These are phyloP conservation scores for Eulimnadia texana DNA, from an alignment of 1,140 invertebrate genomes.

Conservation along the genomic window DNA sequence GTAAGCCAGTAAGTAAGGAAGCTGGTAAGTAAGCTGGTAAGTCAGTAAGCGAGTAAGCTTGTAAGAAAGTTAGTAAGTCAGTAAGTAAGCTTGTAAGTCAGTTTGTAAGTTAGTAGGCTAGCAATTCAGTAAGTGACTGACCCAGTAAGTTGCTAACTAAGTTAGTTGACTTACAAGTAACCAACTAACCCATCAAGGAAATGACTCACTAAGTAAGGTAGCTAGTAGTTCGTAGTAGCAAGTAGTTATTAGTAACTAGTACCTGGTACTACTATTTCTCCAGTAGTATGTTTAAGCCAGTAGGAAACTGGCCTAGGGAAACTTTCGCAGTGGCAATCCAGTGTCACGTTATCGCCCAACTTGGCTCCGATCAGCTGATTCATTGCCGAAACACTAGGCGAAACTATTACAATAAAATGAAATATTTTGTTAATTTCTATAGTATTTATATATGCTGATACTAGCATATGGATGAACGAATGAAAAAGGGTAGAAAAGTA, in stretches of 20 bases:
- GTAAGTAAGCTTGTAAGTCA: neutral
- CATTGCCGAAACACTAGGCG: slow-evolving; percentile 12
- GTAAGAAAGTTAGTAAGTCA: too few species aligned
- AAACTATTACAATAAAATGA: slow-evolving; percentile 7
- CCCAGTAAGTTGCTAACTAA: too few species aligned
- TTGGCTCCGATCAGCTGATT: slow-evolving; percentile 14
- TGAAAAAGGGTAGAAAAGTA: too few species aligned
- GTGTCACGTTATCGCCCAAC: slow-evolving; percentile 10
- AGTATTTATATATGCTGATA: too few species aligned
- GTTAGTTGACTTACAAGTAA: too few species aligned
- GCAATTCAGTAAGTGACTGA: neutral
- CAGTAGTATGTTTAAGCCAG: slow-evolving; percentile 13
- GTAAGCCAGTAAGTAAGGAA: too few species aligned
- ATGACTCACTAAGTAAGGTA: too few species aligned
- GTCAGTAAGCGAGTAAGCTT: neutral
- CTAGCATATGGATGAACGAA: too few species aligned
- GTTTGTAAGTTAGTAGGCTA: neutral
- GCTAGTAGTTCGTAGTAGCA: neutral
- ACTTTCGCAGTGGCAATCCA: slow-evolving; percentile 17
- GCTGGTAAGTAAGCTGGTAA: neutral
- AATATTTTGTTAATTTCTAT: too few species aligned
- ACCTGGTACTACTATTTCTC: slow-evolving; percentile 14
- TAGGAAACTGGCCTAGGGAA: slow-evolving; percentile 14
- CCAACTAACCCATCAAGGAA: too few species aligned
- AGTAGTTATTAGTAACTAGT: neutral